Evolutionary conservation across 2,113 vertebrate genomes (phyloP), one percentile per base, ranked within the genome.

Genomic region (Misgurnus mizolepis): DNA sequence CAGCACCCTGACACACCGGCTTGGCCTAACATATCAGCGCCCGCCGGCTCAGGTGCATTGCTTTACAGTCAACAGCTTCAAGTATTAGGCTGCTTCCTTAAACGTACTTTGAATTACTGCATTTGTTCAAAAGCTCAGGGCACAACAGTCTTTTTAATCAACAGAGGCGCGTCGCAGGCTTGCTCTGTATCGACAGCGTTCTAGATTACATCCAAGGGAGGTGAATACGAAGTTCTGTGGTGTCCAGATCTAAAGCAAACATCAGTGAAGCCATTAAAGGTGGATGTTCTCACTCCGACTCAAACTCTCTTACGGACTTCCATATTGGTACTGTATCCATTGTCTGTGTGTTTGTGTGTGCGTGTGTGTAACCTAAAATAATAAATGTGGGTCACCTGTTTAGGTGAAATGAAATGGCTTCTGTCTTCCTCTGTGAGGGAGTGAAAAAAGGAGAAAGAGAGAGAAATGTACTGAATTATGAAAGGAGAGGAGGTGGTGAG

Each of bases 61-160:
- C 68, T 60, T 60, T 73, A 40, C 27, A 22, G 34, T 60, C 17
- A 43, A n/a, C 55, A 58, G n/a, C 55, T 8, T n/a, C 3, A 18
- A n/a, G 55, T n/a, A 7, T n/a, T 17, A 3, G 49, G 47, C 53
- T 6, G 55, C 50, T 74, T 64, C 41, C 62, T 68, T 43, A 22
- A 82, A 82, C 77, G 10, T 49, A 45, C 78, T 66, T 55, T 77
- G 55, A 58, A 75, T 76, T 79, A 64, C 67, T 10, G 22, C 62
- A 84, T 88, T 90, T 91, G 87, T 90, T 91, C 87, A 18, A 84
- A 22, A 84, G 88, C 89, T 91, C 86, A 76, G 86, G 81, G 80
- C 81, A 78, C 73, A 88, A 88, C 85, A 85, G 88, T 87, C 85
- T 79, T 87, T 22, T 79, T 82, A 88, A 88, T 91, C 88, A 79